Evolutionary conservation across 2,113 vertebrate species (phyloP).

Genomic region (Glaucidium brasilianum): DNA sequence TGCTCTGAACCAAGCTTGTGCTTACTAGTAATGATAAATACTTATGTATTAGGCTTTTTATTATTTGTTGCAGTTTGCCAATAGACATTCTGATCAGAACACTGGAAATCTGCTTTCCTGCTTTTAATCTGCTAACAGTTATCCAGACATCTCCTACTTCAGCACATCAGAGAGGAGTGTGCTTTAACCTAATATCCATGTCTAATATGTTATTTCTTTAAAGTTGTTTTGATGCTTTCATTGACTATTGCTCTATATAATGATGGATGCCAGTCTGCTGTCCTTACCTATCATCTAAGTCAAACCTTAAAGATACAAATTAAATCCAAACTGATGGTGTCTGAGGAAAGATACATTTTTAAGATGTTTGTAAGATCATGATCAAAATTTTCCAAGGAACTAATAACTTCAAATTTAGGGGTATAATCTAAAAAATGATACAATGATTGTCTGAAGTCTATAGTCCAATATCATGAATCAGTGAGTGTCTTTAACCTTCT

Average conservation of each 20-base stretch:
- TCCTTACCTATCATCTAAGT: neutral
- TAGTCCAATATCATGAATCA: neutral
- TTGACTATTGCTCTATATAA: neutral
- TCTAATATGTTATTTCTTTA: neutral
- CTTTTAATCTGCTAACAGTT: neutral
- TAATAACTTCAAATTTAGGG: neutral
- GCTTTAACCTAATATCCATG: neutral
- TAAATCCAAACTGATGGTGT: neutral
- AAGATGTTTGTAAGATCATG: neutral
- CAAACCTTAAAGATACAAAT: neutral
- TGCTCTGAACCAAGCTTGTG: neutral
- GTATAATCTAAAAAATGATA: neutral
- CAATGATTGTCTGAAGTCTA: neutral
- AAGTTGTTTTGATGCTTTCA: neutral
- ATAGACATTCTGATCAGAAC: neutral
- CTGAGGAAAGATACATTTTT: neutral
- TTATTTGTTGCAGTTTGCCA: neutral
- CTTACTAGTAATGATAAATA: neutral
- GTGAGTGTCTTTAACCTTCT: neutral
- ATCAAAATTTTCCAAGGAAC: neutral
- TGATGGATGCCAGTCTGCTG: neutral
- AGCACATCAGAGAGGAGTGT: neutral
- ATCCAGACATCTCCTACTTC: neutral
- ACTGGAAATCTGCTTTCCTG: neutral
- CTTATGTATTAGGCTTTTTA: neutral